phyloP scores from a whole-genome alignment of 2,888 invertebrate genomes.

The Athripsodes cinereus region DNA sequence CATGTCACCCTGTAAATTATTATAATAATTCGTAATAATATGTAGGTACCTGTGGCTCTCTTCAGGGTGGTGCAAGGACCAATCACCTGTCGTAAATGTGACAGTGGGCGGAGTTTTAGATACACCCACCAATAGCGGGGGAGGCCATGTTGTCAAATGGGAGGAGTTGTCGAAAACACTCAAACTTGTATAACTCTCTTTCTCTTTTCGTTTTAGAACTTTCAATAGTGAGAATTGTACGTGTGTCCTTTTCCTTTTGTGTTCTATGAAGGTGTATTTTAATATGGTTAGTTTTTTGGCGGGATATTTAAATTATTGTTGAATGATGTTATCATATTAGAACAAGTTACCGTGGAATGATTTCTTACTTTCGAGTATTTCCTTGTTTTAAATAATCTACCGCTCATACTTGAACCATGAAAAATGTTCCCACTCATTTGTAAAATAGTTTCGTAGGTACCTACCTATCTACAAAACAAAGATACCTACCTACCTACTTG shows the following conservation, averaged over 20 bases:
- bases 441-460: no score
- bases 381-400: no score
- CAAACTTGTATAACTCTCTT: background rate
- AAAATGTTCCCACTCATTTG: no score
- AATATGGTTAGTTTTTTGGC: no score
- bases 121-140: background rate
- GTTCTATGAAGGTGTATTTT: background rate
- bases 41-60: slow-evolving; percentile 1
- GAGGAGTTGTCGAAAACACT: background rate
- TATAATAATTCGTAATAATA: background rate
- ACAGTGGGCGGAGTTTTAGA: background rate
- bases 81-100: background rate
- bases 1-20: background rate
- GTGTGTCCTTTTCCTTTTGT: background rate
- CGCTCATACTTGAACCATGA: no score
- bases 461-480: no score
- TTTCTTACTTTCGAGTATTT: no score
- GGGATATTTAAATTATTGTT: no score
- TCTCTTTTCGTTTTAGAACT: background rate
- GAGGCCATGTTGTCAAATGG: slow-evolving; percentile 5
- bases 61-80: slow-evolving; percentile 1
- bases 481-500: no score
- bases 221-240: background rate
- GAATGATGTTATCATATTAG: no score
- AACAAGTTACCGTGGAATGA: no score